These are phyloP conservation scores for Actinia equina DNA, from an alignment of 64 coral and sea anemone species.

Conservation along the genomic window DNA sequence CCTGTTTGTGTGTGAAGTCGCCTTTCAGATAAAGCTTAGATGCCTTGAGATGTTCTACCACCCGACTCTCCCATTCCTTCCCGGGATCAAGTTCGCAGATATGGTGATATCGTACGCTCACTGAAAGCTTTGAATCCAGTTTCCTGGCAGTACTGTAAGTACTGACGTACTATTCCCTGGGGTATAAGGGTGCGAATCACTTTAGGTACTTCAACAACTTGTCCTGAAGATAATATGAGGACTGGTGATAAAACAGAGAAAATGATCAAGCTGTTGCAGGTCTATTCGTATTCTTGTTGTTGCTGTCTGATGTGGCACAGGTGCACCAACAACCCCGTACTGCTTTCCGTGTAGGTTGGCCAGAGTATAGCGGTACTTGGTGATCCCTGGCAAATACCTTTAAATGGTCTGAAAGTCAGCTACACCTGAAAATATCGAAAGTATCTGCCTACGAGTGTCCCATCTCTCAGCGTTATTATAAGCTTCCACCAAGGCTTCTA, in stretches of 20 bases:
- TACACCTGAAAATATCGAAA: conserved; percentile 37
- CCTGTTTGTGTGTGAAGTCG: no score
- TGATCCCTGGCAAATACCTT: not conserved
- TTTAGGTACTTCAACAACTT: conserved; percentile 34
- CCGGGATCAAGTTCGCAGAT: not conserved
- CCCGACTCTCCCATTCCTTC: not conserved
- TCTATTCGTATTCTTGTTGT: conserved; percentile 11
- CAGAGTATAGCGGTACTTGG: conserved; percentile 12
- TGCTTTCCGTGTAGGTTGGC: conserved; percentile 23
- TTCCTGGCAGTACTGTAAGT: conserved; percentile 36
- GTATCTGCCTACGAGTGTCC: conserved; percentile 38
- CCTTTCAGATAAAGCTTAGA: conserved; percentile 1
- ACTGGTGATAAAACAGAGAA: conserved; percentile 36
- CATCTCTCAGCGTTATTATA: conserved; percentile 9
- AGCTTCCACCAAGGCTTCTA: conserved; percentile 36
- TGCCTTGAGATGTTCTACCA: not conserved
- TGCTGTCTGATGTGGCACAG: conserved; percentile 16
- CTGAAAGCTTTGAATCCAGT: conserved; percentile 36
- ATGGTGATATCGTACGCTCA: conserved; percentile 25
- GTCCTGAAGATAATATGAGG: conserved; percentile 26
- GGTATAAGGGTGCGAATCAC: conserved; percentile 38
- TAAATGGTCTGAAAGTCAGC: not conserved
- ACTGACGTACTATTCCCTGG: conserved; percentile 24
- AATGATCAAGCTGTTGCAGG: conserved; percentile 26
- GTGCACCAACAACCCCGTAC: conserved; percentile 12